Conservation (phyloP, 2,113 vertebrate species). For the Spea multiplicata region DNA sequence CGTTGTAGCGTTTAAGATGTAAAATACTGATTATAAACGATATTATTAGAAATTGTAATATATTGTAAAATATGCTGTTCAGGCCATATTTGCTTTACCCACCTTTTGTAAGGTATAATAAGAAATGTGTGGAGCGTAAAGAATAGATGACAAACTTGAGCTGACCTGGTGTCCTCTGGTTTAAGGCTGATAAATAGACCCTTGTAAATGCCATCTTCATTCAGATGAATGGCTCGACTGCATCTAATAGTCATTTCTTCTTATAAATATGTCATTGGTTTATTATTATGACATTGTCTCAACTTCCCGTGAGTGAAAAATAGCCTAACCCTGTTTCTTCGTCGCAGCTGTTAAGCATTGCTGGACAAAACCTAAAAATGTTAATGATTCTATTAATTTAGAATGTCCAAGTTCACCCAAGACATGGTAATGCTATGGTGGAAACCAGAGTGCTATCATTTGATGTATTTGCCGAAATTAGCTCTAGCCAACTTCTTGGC, state of each 20-base stretch:
- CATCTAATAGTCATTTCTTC: slow-evolving; percentile 10
- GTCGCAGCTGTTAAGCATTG: too few species aligned
- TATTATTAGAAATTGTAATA: too few species aligned
- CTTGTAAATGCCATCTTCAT: slow-evolving; percentile 42
- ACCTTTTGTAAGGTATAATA: slow-evolving; percentile 37
- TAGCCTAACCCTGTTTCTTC: not conserved
- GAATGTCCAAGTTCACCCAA: too few species aligned
- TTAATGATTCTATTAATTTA: too few species aligned
- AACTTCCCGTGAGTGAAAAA: not conserved
- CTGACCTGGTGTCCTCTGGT: slow-evolving; percentile 43
- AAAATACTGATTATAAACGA: too few species aligned
- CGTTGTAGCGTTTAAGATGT: too few species aligned
- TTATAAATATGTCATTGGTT: slow-evolving; percentile 14
- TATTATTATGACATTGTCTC: slow-evolving; percentile 7
- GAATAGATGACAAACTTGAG: slow-evolving; percentile 39
- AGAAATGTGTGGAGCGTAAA: slow-evolving; percentile 25
- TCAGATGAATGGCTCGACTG: slow-evolving; percentile 13
- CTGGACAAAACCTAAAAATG: too few species aligned
- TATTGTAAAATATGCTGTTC: not conserved
- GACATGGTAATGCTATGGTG: too few species aligned
- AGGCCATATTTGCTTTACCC: slow-evolving; percentile 10
- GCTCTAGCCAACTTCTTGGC: too few species aligned
- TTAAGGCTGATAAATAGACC: slow-evolving; percentile 45
- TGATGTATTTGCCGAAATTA: too few species aligned
- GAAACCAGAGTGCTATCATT: too few species aligned